Evolutionary conservation across 2,113 vertebrate species (phyloP).

Genomic region (Clinocottus analis): DNA sequence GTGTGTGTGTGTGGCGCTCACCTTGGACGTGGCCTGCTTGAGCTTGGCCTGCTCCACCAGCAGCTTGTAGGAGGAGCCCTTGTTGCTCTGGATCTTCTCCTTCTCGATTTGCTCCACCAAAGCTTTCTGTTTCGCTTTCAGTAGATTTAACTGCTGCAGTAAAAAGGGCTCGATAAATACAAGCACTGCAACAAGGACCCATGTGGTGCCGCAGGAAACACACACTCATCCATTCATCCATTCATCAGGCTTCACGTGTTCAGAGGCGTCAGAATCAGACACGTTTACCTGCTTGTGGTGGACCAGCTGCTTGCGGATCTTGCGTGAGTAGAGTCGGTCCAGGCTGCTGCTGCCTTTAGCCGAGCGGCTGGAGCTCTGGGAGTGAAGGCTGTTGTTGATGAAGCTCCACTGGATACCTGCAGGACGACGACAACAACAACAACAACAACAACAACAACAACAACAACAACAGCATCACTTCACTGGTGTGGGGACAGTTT

Average conservation of each 20-base stretch:
- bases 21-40: conserved; percentile 99
- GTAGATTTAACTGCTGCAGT: conserved; percentile 98
- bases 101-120: conserved; percentile 99
- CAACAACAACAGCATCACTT: background rate
- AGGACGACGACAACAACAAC: background rate
- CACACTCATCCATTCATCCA: too few relatives aligned
- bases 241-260: too few relatives aligned
- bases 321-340: conserved; percentile 95
- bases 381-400: conserved; percentile 98
- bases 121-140: conserved; percentile 99
- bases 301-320: conserved; percentile 98
- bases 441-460: background rate
- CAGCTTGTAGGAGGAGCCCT: conserved; percentile 99
- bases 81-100: conserved; percentile 99
- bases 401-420: conserved; percentile 98
- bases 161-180: conserved; percentile 80
- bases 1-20: conserved; percentile 80
- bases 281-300: conserved; percentile 98
- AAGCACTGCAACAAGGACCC: conserved; percentile 47
- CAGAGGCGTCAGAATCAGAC: conserved; percentile 29
- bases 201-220: too few relatives aligned
- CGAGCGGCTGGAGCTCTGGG: conserved; percentile 90
- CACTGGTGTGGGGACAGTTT: background rate
- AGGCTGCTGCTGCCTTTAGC: conserved; percentile 97
- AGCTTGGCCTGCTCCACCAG: conserved; percentile 99